Evolutionary conservation across 2,888 invertebrate species (phyloP).

Genomic region (Synanthedon vespiformis): DNA sequence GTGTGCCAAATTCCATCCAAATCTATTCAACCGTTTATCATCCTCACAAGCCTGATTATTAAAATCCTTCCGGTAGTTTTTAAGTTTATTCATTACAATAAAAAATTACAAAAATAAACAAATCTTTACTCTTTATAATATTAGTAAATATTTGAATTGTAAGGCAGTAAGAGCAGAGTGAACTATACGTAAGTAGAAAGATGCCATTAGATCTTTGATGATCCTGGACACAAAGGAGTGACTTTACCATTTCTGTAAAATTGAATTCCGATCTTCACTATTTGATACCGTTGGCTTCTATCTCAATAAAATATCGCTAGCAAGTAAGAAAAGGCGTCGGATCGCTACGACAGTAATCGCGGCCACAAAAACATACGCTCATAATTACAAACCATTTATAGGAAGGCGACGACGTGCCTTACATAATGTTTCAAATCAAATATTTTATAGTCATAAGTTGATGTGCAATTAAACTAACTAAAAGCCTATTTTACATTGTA

Average conservation of each 20-base stretch:
- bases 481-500: background rate
- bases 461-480: background rate
- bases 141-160: too few relatives aligned
- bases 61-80: too few relatives aligned
- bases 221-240: background rate
- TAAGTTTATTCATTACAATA: too few relatives aligned
- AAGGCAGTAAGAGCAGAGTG: too few relatives aligned
- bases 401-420: constrained; percentile 50
- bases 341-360: constrained; percentile 52
- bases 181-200: too few relatives aligned
- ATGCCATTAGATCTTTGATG: too few relatives aligned
- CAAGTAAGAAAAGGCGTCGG: constrained; percentile 54
- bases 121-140: too few relatives aligned
- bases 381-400: constrained; percentile 65
- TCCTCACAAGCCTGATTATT: too few relatives aligned
- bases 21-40: too few relatives aligned
- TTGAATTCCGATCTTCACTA: background rate
- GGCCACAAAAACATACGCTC: constrained; percentile 52
- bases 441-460: constrained; percentile 17
- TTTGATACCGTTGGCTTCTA: background rate
- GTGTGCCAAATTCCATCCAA: too few relatives aligned
- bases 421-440: constrained; percentile 51
- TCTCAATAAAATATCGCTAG: constrained; percentile 42
- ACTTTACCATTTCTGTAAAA: background rate
- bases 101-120: too few relatives aligned